phyloP scores from a whole-genome alignment of 2,888 invertebrate genomes.

The Apeira syringaria region DNA sequence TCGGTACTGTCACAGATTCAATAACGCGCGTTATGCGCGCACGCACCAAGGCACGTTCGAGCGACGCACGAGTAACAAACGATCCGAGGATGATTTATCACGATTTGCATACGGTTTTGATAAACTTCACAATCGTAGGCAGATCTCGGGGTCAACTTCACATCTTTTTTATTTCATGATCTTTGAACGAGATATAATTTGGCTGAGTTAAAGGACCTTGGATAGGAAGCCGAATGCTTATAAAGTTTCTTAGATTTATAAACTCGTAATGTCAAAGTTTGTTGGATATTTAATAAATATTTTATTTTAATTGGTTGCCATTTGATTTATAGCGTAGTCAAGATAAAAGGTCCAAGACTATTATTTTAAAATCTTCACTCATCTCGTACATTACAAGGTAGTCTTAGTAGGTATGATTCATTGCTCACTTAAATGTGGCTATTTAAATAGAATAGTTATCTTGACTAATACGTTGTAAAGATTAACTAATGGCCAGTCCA shows the following conservation, averaged over 20 bases:
- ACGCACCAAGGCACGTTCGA: slow-evolving; percentile 49
- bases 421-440: slow-evolving; percentile 10
- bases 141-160: slow-evolving; percentile 15
- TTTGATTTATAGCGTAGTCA: slow-evolving; percentile 2
- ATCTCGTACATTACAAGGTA: not conserved
- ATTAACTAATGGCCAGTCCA: slow-evolving; percentile 30
- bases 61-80: slow-evolving; percentile 38
- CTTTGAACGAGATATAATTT: slow-evolving; percentile 13
- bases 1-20: slow-evolving; percentile 57
- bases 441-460: slow-evolving; percentile 30
- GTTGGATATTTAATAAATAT: not conserved
- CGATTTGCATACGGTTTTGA: slow-evolving; percentile 45
- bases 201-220: slow-evolving; percentile 10
- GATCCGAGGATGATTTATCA: slow-evolving; percentile 31
- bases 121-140: slow-evolving; percentile 35
- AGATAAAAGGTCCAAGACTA: not conserved
- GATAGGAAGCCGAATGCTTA: slow-evolving; percentile 11
- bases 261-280: not conserved
- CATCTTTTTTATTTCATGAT: slow-evolving; percentile 18
- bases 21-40: slow-evolving; percentile 57
- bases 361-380: not conserved
- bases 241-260: not conserved
- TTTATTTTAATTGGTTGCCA: not conserved
- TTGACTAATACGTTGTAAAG: slow-evolving; percentile 27
- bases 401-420: not conserved